phyloP scores from a whole-genome alignment of 2,797 vertebrate genomes.

The Cephalopachus bancanus region DNA sequence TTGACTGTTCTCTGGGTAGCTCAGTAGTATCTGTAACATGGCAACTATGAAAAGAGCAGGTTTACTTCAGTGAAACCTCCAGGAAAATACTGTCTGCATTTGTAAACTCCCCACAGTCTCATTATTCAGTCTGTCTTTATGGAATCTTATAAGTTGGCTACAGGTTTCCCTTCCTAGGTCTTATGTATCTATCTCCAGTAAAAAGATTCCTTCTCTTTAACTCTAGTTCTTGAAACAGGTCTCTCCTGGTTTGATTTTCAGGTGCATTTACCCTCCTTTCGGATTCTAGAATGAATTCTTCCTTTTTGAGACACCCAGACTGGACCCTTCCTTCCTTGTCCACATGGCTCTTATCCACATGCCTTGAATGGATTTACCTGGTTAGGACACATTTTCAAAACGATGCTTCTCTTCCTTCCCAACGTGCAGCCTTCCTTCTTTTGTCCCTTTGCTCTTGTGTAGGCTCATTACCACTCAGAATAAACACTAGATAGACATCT shows the following conservation, averaged over 20 bases:
- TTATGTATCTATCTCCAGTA: neutral
- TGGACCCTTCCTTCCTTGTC: neutral
- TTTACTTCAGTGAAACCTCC: neutral
- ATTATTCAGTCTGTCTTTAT: neutral
- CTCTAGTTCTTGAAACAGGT: neutral
- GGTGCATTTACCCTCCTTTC: neutral
- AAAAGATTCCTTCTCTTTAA: neutral
- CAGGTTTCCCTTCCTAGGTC: neutral
- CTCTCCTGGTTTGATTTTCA: slow-evolving; percentile 28
- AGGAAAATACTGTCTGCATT: neutral
- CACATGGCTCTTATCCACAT: neutral
- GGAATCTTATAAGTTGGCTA: neutral
- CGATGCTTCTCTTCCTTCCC: neutral
- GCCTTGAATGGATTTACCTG: neutral
- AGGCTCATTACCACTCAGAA: neutral
- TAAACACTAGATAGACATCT: neutral
- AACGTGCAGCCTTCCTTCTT: neutral
- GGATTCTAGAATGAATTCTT: neutral
- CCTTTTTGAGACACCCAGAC: neutral
- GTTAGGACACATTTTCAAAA: neutral
- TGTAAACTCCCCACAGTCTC: neutral
- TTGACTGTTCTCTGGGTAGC: neutral
- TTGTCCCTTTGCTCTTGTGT: neutral
- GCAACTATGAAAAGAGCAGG: neutral
- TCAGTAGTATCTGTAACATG: neutral